Base-by-base conservation (phyloP, 2,888 invertebrate species). In the Ischnura elegans region DNA sequence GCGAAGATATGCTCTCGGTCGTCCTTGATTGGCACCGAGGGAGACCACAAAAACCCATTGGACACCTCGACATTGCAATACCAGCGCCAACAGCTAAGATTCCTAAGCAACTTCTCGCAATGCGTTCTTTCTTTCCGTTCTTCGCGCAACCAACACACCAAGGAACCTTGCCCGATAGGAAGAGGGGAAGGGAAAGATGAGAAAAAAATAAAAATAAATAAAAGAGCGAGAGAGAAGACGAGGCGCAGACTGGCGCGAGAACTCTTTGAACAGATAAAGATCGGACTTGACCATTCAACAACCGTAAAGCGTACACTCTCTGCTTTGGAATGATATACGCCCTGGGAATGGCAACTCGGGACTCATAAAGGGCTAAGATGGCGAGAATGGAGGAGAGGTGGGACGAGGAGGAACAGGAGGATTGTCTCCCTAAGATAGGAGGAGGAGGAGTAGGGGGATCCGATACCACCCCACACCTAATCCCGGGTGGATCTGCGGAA, bases 241-340 rank as follows among this genome's bases (percentile, higher is more conserved):
- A 85, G 43, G 36, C 85, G 29, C 47, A 87, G 51, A 87, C 51
- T 51, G 87, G 51, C 87, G 87, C 87, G 87, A 87, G 87, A 87
- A 87, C 87, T 87, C 87, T 87, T 87, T 87, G 90, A 90, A 42
- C 10, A 61, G 90, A 90, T 90, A 90, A 90, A 61, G 43, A 90
- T 90, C 90, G 90, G 90, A 90, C 90, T 90, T 90, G 90, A 90
- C 90, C 90, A 90, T 90, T 90, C 90, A 90, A 90, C 90, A 42
- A 61, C 90, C 90, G 90, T 90, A 90, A 90, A 90, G 61, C 90
- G 90, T 43, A 90, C 90, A 90, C 90, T 42, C 51, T 43, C 61
- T 90, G 90, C n/a, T 90, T 90, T 45, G 90, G 90, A 90, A 90
- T 90, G 90, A 90, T 61, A 90, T 61, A 90, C 90, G 90, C 43